Percentiles rank a stretch among this genome's conserved stretches.
These are phyloP conservation scores for Callosobruchus maculatus DNA, from an alignment of 2,888 invertebrate species.

Conservation along the genomic window DNA sequence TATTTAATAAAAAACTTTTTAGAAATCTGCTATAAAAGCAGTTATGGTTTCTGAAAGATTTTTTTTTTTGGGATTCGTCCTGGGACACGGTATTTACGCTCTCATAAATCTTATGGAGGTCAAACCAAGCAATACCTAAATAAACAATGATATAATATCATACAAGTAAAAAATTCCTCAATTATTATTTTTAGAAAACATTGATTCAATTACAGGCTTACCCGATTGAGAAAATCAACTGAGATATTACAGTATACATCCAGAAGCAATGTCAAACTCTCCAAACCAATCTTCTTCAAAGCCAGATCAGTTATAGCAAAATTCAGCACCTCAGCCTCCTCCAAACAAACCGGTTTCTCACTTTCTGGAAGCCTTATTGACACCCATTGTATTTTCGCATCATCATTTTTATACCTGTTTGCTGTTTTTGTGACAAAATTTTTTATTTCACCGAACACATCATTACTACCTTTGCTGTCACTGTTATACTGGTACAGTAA, in stretches of 20 bases:
- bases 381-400: constrained; percentile 66
- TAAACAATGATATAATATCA: too few species aligned
- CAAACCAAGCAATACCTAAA: too few species aligned
- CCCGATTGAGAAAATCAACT: constrained; percentile 85
- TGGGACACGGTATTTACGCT: too few species aligned
- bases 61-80: too few species aligned
- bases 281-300: constrained; percentile 65
- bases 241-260: constrained; percentile 68
- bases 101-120: too few species aligned
- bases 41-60: too few species aligned
- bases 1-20: too few species aligned
- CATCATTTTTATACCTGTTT: constrained; percentile 64
- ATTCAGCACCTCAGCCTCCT: constrained; percentile 44
- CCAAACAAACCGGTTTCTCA: constrained; percentile 22
- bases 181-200: too few species aligned
- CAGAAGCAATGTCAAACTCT: constrained; percentile 68
- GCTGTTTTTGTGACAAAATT: constrained; percentile 59
- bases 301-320: constrained; percentile 67
- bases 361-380: constrained; percentile 59
- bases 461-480: constrained; percentile 58
- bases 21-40: too few species aligned
- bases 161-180: too few species aligned
- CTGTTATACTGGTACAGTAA: constrained; percentile 63
- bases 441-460: constrained; percentile 54
- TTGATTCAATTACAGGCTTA: constrained; percentile 42